Evolutionary conservation across 2,888 invertebrate genomes (phyloP).

Genomic region (Campoplex capitator): DNA sequence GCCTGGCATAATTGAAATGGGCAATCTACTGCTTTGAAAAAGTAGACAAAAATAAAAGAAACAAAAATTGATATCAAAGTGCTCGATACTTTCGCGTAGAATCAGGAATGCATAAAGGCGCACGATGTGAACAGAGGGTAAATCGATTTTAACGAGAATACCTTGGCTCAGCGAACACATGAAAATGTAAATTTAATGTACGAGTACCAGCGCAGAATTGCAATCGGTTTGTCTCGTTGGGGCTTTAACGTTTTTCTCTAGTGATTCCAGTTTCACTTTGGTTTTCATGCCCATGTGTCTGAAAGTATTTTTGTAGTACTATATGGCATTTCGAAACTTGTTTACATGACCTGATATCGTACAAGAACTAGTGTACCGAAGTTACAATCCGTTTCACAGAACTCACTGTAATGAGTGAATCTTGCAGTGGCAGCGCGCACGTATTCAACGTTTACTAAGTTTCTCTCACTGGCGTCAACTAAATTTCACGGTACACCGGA

Average conservation of each 20-base stretch:
- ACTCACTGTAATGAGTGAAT: slow-evolving; percentile 6
- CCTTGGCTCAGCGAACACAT: slow-evolving; percentile 15
- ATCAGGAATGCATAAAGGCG: background rate
- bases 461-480: slow-evolving; percentile 1
- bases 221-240: background rate
- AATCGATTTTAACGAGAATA: slow-evolving; percentile 36
- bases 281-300: background rate
- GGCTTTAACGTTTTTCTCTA: slow-evolving; percentile 9
- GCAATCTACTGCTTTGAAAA: slow-evolving; percentile 8
- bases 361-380: slow-evolving; percentile 13
- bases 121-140: slow-evolving; percentile 14
- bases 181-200: slow-evolving; percentile 39
- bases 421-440: slow-evolving; percentile 12
- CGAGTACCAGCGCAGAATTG: background rate
- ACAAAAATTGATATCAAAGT: background rate
- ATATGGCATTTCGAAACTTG: slow-evolving; percentile 3
- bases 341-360: background rate
- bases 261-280: background rate
- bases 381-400: slow-evolving; percentile 20
- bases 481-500: slow-evolving; percentile 24
- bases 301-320: background rate
- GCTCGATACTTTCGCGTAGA: slow-evolving; percentile 10
- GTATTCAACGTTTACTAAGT: slow-evolving; percentile 19
- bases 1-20: background rate
- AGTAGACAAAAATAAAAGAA: background rate